These are phyloP conservation scores for Syritta pipiens DNA, from an alignment of 2,888 invertebrate genomes.

Conservation along the genomic window DNA sequence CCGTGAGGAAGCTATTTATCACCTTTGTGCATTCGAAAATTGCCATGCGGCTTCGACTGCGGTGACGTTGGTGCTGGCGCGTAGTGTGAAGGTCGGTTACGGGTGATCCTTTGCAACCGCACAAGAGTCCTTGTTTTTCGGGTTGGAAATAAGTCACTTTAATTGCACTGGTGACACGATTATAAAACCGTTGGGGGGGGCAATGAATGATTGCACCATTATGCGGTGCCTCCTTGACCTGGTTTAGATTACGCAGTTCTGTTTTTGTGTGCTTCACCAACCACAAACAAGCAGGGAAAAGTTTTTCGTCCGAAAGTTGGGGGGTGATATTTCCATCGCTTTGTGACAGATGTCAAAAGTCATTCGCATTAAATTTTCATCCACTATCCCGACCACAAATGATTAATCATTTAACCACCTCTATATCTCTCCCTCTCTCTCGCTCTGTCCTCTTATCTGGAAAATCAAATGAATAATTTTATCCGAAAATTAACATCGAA, in stretches of 20 bases:
- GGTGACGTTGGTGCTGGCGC: background rate
- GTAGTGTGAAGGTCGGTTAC: slow-evolving; percentile 34
- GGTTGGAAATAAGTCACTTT: slow-evolving; percentile 47
- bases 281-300: too few species aligned
- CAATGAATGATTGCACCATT: slow-evolving; percentile 52
- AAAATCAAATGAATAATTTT: slow-evolving; percentile 54
- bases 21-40: slow-evolving; percentile 34
- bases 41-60: background rate
- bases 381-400: slow-evolving; percentile 14
- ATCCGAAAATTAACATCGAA: slow-evolving; percentile 35
- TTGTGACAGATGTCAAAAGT: slow-evolving; percentile 5
- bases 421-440: background rate
- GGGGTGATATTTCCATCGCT: too few species aligned
- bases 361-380: slow-evolving; percentile 53
- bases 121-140: slow-evolving; percentile 27
- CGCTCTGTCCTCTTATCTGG: slow-evolving; percentile 3
- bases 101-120: slow-evolving; percentile 34
- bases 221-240: slow-evolving; percentile 26
- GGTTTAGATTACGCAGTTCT: background rate
- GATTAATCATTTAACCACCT: slow-evolving; percentile 47
- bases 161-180: slow-evolving; percentile 40
- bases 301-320: too few species aligned
- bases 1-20: slow-evolving; percentile 12
- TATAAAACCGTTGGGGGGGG: slow-evolving; percentile 30
- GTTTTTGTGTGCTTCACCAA: background rate